Percentiles rank a stretch among this genome's conserved stretches.
Conservation (phyloP, 2,113 vertebrate species). For the Penelope pileata region DNA sequence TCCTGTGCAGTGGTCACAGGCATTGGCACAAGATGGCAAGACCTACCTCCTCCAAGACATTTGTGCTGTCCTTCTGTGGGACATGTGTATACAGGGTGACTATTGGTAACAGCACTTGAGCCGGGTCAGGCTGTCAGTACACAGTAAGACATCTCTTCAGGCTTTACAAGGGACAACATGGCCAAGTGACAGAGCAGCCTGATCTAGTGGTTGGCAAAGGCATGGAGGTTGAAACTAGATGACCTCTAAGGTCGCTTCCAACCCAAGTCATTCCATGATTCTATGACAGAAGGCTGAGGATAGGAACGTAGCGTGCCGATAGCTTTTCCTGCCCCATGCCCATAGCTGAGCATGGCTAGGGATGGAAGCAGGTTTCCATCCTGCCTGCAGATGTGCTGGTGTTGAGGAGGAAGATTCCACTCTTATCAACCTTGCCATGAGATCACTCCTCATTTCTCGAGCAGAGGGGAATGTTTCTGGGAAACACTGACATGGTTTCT, state of each 20-base stretch:
- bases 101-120: neutral
- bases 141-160: neutral
- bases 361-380: neutral
- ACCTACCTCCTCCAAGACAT: neutral
- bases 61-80: neutral
- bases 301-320: accelerated
- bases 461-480: conserved; percentile 48
- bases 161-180: neutral
- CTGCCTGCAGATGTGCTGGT: accelerated
- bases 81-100: neutral
- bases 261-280: neutral
- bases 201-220: neutral
- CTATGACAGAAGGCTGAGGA: neutral
- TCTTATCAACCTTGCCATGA: neutral
- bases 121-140: neutral
- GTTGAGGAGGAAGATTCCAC: conserved; percentile 22
- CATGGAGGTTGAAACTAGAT: neutral
- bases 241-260: neutral
- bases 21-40: neutral
- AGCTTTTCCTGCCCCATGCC: neutral
- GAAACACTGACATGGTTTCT: conserved; percentile 48
- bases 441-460: conserved; percentile 49
- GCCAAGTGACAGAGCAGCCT: neutral
- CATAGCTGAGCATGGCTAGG: neutral
- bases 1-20: neutral